phyloP scores from a whole-genome alignment of 2,797 vertebrate genomes.

The Sardinella longiceps region DNA sequence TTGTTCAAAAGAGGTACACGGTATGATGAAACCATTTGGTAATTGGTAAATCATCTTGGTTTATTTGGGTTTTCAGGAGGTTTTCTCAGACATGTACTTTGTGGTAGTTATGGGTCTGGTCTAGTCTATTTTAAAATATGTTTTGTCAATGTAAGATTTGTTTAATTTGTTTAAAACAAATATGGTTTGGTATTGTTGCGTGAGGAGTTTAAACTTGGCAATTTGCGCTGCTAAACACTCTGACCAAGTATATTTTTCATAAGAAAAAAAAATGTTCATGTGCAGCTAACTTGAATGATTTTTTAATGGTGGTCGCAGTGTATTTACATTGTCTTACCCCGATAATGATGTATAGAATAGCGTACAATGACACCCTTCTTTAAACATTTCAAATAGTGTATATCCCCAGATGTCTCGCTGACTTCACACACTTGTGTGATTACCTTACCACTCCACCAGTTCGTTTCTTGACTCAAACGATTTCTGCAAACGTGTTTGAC shows the following conservation, averaged over 20 bases:
- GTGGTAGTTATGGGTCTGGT: not conserved
- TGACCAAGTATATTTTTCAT: not conserved
- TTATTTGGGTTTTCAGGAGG: not conserved
- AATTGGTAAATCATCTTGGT: not conserved
- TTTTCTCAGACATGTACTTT: not conserved
- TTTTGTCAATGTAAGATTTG: not conserved
- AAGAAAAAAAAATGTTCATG: not conserved
- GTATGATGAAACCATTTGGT: not conserved
- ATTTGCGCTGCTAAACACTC: not conserved
- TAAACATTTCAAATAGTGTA: not conserved
- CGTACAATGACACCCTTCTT: slow-evolving; percentile 5
- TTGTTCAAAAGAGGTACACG: not conserved
- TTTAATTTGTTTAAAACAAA: not conserved
- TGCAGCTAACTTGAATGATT: not conserved
- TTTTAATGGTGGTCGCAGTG: not conserved
- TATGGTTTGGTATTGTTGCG: not conserved
- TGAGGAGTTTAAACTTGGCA: not conserved
- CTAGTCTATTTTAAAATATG: not conserved
- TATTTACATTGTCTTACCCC: not conserved
- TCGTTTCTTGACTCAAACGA: not conserved
- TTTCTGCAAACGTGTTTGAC: not conserved
- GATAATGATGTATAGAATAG: not conserved
- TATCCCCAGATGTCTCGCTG: not conserved
- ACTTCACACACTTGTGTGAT: slow-evolving; percentile 9
- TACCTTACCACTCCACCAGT: not conserved